phyloP scores from a whole-genome alignment of 2,113 vertebrate species.

The Nipponia nippon region DNA sequence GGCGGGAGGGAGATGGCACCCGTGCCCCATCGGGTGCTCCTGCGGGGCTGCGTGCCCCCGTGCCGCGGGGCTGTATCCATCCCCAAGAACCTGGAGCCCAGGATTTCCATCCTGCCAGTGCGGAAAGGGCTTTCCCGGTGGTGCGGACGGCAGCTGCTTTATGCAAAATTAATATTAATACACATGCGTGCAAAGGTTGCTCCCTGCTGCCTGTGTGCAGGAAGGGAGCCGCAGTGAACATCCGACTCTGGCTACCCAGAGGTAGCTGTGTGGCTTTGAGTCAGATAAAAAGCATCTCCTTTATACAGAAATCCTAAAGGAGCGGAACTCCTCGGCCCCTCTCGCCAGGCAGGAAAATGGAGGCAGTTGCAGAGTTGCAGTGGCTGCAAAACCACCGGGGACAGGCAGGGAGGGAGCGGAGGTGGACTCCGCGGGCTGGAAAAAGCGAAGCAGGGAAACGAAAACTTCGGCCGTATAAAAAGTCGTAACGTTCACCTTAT shows the following conservation, averaged over 20 bases:
- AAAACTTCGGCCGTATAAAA: neutral
- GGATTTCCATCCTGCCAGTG: neutral
- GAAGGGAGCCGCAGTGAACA: accelerated
- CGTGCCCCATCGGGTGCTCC: neutral
- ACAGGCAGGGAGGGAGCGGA: accelerated
- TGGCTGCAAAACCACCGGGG: accelerated
- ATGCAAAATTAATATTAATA: accelerated
- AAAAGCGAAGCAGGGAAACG: neutral
- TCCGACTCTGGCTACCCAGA: accelerated
- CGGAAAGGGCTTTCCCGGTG: neutral
- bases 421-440: accelerated
- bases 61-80: neutral
- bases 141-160: neutral
- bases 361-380: neutral
- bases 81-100: neutral
- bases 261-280: accelerated
- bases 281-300: neutral
- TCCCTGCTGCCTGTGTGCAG: accelerated
- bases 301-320: neutral
- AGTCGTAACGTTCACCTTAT: slow-evolving; percentile 37
- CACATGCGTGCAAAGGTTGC: accelerated
- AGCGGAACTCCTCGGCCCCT: neutral
- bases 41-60: neutral
- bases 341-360: accelerated
- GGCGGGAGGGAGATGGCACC: neutral